Conservation (phyloP, 2,113 vertebrate species). For the Upupa epops region DNA sequence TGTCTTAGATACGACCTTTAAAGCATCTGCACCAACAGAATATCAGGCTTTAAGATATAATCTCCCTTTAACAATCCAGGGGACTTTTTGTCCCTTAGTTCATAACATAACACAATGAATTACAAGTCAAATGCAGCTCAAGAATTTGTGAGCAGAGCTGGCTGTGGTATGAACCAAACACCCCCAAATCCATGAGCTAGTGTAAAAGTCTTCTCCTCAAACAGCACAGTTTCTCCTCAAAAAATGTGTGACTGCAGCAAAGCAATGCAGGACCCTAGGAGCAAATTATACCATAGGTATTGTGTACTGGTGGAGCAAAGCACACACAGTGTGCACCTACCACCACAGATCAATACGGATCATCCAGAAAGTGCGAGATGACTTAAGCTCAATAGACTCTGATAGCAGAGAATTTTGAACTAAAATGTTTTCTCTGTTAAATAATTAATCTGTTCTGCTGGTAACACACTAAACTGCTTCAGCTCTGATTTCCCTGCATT, state of each 20-base stretch:
- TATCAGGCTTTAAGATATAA: conserved; percentile 6
- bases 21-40: conserved; percentile 35
- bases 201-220: not conserved
- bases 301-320: not conserved
- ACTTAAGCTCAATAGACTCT: not conserved
- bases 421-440: conserved; percentile 41
- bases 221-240: not conserved
- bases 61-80: not conserved
- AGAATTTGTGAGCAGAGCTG: too few species aligned
- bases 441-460: conserved; percentile 48
- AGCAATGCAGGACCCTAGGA: not conserved
- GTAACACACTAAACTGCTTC: not conserved
- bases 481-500: conserved; percentile 6
- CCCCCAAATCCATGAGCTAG: not conserved
- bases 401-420: conserved; percentile 2
- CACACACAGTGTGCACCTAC: not conserved
- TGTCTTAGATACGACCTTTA: conserved; percentile 27
- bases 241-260: too few species aligned
- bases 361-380: not conserved
- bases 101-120: not conserved
- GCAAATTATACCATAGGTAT: not conserved
- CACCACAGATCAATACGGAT: conserved; percentile 32
- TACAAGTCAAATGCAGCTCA: not conserved
- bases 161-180: too few species aligned
- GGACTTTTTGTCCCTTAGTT: conserved; percentile 13